Evolutionary conservation across 2,113 vertebrate species (phyloP).

Genomic region (Stigmatopora argus): DNA sequence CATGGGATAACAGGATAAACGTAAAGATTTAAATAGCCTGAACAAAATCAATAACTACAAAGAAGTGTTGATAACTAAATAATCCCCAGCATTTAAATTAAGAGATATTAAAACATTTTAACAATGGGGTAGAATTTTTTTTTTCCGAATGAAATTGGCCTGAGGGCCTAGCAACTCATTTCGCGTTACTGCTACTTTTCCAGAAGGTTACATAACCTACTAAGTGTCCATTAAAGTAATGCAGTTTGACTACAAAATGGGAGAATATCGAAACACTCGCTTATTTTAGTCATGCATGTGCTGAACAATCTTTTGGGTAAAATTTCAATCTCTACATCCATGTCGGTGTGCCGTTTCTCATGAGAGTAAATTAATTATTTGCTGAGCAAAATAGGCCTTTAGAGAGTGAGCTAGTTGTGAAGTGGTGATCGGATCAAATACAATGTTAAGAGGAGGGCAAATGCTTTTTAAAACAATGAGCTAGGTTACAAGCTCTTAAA

Average conservation of each 20-base stretch:
- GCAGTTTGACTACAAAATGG: slow-evolving; percentile 17
- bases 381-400: not conserved
- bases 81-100: not conserved
- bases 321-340: not conserved
- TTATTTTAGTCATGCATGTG: not conserved
- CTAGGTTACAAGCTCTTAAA: slow-evolving; percentile 41
- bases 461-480: slow-evolving; percentile 57
- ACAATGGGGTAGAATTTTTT: not conserved
- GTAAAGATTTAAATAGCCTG: not conserved
- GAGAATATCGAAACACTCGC: slow-evolving; percentile 15
- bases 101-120: not conserved
- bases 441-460: slow-evolving; percentile 48
- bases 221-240: slow-evolving; percentile 31
- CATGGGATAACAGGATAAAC: not conserved
- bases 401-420: slow-evolving; percentile 22
- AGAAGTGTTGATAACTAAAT: not conserved
- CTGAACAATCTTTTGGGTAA: not conserved
- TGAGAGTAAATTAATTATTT: not conserved
- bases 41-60: not conserved
- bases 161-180: slow-evolving; percentile 7
- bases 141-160: not conserved
- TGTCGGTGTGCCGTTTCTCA: not conserved
- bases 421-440: slow-evolving; percentile 49
- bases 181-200: slow-evolving; percentile 20
- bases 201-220: slow-evolving; percentile 39